phyloP scores from a whole-genome alignment of 2,113 vertebrate species.

The Limnothrissa miodon region DNA sequence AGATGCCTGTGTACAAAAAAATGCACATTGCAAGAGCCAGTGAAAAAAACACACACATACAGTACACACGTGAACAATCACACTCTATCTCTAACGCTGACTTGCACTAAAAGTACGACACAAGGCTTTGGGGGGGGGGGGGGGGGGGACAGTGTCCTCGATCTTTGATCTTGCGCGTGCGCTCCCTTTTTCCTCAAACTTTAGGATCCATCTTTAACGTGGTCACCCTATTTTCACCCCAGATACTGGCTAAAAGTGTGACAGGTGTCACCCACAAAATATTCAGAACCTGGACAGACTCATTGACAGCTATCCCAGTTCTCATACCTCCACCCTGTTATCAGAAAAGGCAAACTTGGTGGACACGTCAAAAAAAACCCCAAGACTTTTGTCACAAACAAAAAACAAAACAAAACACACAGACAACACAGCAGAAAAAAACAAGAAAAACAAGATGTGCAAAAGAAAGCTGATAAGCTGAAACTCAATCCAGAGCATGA shows the following conservation, averaged over 20 bases:
- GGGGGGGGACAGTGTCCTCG: background rate
- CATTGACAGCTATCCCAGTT: background rate
- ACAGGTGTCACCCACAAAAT: background rate
- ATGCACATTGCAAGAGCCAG: background rate
- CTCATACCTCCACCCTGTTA: background rate
- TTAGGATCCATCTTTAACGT: background rate
- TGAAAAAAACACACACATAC: slow-evolving; percentile 16
- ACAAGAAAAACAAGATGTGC: background rate
- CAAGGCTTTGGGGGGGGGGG: background rate
- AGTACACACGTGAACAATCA: slow-evolving; percentile 22
- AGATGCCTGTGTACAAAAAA: background rate
- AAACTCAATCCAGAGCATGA: slow-evolving; percentile 21
- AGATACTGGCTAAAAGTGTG: background rate
- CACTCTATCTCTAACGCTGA: background rate
- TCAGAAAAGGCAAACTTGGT: background rate
- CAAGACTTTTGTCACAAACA: background rate
- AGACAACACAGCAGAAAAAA: background rate
- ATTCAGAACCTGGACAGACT: no score
- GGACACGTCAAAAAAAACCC: background rate
- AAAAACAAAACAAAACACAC: background rate
- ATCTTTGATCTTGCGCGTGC: slow-evolving; percentile 16
- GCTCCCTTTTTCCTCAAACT: slow-evolving; percentile 9
- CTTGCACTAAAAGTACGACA: background rate
- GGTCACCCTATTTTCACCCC: background rate
- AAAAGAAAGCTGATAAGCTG: background rate